Base-by-base conservation (phyloP, 2,888 invertebrate genomes). In the Bombyx huttoni region DNA sequence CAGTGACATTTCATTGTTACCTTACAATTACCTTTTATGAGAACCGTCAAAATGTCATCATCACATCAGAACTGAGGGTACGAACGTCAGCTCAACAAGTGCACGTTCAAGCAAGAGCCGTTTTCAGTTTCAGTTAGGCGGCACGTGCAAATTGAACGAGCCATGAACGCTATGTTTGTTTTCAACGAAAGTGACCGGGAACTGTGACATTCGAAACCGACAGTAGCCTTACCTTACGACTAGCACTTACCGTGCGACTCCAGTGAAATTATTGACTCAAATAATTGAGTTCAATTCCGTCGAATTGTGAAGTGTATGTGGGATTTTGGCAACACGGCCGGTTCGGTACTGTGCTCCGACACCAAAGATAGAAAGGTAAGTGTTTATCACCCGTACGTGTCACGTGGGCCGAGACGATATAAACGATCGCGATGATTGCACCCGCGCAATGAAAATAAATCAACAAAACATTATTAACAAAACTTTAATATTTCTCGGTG, bases 311-410 rank as follows among this genome's bases (percentile, higher is more conserved):
- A 78, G 86, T 86, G 85, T 59, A 63, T 78, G 82, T 85, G 83
- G 81, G 76, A 80, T 81, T 78, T 73, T 71, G 67, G 62, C 59
- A 59, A 56, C 56, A 59, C 60, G 54, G 55, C 58, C 59, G 62
- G 58, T 63, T 57, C 63, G 53, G 58, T 61, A 59, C 59, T 61
- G 60, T 61, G 64, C 65, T 63, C 63, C 66, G 47, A 75, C 79
- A 79, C 85, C 81, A 87, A 86, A 85, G 83, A 82, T 70, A 69
- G 63, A 64, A 84, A 87, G 87, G 87, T 87, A 64, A 68, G 63
- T 74, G 59, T 65, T 66, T 65, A 24, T 40, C 40, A 49, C 50
- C 55, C 56, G 53, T 57, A 47, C 56, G 53, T 57, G 46, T 24
- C 24, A 24, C 24, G 24, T 24, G 24, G 24, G 5, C 24, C 24